phyloP scores from a whole-genome alignment of 2,888 invertebrate species.

The Hypolimnas misippus region DNA sequence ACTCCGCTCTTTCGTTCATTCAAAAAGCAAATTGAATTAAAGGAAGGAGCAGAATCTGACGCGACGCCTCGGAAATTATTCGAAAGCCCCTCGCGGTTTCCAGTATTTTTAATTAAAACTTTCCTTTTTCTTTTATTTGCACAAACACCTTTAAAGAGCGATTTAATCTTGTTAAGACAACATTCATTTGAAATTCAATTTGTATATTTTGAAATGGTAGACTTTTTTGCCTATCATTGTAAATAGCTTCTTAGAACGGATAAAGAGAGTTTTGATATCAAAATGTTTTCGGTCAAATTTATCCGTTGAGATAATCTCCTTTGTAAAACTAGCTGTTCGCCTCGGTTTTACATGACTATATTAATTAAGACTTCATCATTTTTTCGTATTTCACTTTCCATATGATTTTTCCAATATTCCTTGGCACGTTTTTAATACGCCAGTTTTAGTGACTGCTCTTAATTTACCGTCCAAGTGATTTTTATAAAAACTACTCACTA shows the following conservation, averaged over 20 bases:
- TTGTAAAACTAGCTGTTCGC: too few relatives aligned
- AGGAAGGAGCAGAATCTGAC: neutral
- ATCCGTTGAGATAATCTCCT: too few relatives aligned
- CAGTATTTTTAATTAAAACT: slow-evolving; percentile 8
- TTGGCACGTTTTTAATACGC: too few relatives aligned
- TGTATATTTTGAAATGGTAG: neutral
- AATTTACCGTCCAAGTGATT: too few relatives aligned
- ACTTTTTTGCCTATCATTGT: neutral
- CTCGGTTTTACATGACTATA: too few relatives aligned
- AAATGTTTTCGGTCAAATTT: too few relatives aligned
- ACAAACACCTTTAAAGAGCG: slow-evolving; percentile 1
- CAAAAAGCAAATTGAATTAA: slow-evolving; percentile 5
- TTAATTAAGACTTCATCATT: too few relatives aligned
- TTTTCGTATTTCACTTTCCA: too few relatives aligned
- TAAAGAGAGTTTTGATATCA: neutral
- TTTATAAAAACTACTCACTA: too few relatives aligned
- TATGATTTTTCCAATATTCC: too few relatives aligned
- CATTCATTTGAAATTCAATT: slow-evolving; percentile 14
- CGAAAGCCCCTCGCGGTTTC: neutral
- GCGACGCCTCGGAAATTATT: slow-evolving; percentile 4
- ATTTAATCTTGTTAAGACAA: slow-evolving; percentile 4
- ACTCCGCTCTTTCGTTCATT: neutral
- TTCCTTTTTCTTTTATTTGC: slow-evolving; percentile 3
- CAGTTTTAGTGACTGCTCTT: too few relatives aligned
- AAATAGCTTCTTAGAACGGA: neutral